phyloP scores from a whole-genome alignment of 2,113 vertebrate genomes.

The Empidonax traillii region DNA sequence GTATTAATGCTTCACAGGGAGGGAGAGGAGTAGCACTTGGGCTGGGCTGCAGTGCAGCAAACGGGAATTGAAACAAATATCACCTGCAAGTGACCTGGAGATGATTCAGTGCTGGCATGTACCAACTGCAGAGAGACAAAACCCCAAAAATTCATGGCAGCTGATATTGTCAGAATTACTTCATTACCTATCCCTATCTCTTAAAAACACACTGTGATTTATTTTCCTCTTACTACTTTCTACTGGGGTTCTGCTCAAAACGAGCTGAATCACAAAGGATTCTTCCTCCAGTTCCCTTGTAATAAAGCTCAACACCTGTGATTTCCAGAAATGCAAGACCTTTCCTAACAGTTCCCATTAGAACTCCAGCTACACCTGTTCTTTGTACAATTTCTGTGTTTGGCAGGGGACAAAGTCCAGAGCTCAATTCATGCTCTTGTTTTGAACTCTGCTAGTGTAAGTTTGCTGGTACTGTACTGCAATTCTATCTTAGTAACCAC shows the following conservation, averaged over 20 bases:
- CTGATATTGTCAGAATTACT: not conserved
- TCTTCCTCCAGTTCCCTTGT: not conserved
- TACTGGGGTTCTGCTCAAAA: not conserved
- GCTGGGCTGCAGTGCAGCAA: not conserved
- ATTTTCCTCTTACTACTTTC: not conserved
- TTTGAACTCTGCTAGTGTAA: not conserved
- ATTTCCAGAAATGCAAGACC: not conserved
- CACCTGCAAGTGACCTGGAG: not conserved
- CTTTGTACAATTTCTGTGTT: not conserved
- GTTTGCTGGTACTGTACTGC: not conserved
- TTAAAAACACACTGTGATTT: not conserved
- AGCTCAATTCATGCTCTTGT: not conserved
- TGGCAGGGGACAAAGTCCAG: not conserved
- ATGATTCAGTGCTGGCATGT: not conserved
- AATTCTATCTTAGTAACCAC: not conserved
- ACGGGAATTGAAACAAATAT: not conserved
- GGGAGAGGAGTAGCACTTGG: not conserved
- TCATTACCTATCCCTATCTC: not conserved
- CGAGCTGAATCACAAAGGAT: not conserved
- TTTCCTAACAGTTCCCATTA: not conserved
- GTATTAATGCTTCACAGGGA: not conserved
- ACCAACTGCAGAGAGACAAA: not conserved
- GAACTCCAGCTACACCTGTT: not conserved
- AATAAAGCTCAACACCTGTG: not conserved
- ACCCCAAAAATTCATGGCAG: not conserved